Percentiles rank a stretch among this genome's conserved stretches.
Evolutionary conservation across 1,140 invertebrate species (phyloP).

Genomic region (Caenorhabditis brenneri): DNA sequence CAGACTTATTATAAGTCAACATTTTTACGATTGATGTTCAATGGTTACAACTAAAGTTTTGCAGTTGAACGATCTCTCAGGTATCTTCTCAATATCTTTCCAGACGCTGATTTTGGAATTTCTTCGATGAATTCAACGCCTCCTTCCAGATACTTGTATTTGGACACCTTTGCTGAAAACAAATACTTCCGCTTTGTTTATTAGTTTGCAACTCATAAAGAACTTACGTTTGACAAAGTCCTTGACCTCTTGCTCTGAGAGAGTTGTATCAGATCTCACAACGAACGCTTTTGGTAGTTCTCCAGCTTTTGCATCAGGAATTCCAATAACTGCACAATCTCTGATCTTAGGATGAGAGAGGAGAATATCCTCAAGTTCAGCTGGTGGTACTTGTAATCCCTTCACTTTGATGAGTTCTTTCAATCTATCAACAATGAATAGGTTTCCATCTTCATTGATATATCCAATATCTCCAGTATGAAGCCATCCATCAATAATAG

Average conservation of each 20-base stretch:
- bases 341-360: constrained; percentile 78
- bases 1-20: too few relatives aligned
- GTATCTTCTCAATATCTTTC: constrained; percentile 78
- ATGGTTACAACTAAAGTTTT: constrained; percentile 10
- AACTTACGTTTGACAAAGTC: constrained; percentile 47
- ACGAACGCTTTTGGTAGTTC: constrained; percentile 81
- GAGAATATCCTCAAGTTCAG: constrained; percentile 82
- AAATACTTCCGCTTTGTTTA: too few relatives aligned
- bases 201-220: too few relatives aligned
- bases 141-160: constrained; percentile 72
- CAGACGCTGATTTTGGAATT: constrained; percentile 79
- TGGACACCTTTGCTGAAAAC: constrained; percentile 25
- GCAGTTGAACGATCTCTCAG: constrained; percentile 67
- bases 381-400: constrained; percentile 82
- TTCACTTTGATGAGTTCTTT: constrained; percentile 91
- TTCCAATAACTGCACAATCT: constrained; percentile 82
- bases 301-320: constrained; percentile 78
- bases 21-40: too few relatives aligned
- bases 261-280: constrained; percentile 71
- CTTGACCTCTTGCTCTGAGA: constrained; percentile 44
- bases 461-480: constrained; percentile 82
- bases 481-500: constrained; percentile 79
- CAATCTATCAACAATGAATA: constrained; percentile 81
- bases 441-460: constrained; percentile 77
- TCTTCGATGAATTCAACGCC: constrained; percentile 77